These are phyloP conservation scores for Lepidochitona cinerea DNA, from an alignment of 2,888 invertebrate genomes.

Conservation along the genomic window DNA sequence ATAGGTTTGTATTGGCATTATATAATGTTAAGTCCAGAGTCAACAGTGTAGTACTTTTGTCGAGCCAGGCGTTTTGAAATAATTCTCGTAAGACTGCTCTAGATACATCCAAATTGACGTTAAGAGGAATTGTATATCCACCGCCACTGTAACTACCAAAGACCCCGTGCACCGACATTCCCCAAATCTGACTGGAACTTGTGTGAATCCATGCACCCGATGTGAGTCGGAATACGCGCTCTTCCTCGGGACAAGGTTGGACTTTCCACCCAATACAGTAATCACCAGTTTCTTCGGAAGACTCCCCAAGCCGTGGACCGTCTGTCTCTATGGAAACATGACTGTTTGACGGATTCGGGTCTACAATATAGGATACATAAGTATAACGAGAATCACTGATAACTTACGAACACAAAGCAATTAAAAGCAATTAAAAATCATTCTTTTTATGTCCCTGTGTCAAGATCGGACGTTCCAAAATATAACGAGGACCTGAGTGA, in stretches of 20 bases:
- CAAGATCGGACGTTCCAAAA: no score
- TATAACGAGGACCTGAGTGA: no score
- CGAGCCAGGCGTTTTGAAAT: background rate
- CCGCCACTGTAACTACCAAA: background rate
- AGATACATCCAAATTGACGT: background rate
- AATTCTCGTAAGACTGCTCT: background rate
- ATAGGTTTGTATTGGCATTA: constrained; percentile 26
- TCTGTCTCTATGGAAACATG: no score
- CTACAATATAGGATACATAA: no score
- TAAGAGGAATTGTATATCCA: background rate
- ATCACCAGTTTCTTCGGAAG: background rate
- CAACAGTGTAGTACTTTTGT: background rate
- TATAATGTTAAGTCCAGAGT: background rate
- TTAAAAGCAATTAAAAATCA: no score
- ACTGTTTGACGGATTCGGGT: no score
- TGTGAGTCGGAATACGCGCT: background rate
- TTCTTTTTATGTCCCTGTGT: no score
- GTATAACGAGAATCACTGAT: no score
- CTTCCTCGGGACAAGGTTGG: background rate
- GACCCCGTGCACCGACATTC: background rate
- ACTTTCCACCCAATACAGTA: background rate
- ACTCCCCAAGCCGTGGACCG: no score
- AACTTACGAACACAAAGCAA: no score
- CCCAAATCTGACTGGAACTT: background rate
- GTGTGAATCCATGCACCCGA: background rate